Evolutionary conservation across 2,113 vertebrate genomes (phyloP).

Genomic region (Tyto alba): DNA sequence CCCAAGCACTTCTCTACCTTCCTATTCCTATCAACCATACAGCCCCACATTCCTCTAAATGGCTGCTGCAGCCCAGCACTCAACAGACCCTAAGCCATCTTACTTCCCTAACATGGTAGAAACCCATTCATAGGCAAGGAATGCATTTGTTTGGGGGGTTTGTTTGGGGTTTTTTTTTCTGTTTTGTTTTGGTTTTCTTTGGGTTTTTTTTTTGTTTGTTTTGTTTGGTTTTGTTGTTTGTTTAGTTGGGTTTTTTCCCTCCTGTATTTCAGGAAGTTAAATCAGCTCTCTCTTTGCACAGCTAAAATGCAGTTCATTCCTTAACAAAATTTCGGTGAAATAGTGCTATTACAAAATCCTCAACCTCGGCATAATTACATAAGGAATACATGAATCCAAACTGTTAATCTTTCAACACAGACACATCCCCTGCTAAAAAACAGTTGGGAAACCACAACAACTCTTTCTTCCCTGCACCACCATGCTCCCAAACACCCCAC

Average conservation of each 20-base stretch:
- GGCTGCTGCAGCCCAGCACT: background rate
- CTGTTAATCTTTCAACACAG: background rate
- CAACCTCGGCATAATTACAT: background rate
- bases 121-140: background rate
- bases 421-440: background rate
- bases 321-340: background rate
- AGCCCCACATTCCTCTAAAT: background rate
- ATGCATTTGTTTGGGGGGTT: too few relatives aligned
- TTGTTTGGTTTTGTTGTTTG: too few relatives aligned
- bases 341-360: background rate
- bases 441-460: background rate
- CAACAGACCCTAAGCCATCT: background rate
- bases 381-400: background rate
- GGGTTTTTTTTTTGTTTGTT: background rate
- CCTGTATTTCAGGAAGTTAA: background rate
- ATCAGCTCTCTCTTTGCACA: background rate
- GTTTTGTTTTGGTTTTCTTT: too few relatives aligned
- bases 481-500: background rate
- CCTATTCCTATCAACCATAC: background rate
- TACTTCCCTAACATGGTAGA: background rate
- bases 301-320: background rate
- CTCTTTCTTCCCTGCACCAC: background rate
- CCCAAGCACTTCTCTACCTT: background rate
- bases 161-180: background rate
- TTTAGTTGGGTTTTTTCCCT: rapidly evolving